These are phyloP conservation scores for Ashinkailepas kermadecensis DNA, from an alignment of 2,888 invertebrate genomes.

Conservation along the genomic window DNA sequence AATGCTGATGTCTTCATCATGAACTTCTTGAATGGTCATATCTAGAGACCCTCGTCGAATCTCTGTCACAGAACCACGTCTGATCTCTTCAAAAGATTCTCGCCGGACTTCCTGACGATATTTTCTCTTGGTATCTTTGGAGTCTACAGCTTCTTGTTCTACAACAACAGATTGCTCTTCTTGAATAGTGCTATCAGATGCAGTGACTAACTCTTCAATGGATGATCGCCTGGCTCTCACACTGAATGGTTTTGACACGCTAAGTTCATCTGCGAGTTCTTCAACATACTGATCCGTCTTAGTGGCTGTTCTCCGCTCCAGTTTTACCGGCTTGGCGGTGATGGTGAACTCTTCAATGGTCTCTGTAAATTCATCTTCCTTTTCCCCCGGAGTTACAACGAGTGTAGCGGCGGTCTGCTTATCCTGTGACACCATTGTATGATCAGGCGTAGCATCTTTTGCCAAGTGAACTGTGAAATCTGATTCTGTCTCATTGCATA, in stretches of 20 bases:
- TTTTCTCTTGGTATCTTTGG: neutral
- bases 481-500: neutral
- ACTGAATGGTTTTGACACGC: neutral
- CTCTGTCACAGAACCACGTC: neutral
- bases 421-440: neutral
- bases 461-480: neutral
- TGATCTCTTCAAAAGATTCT: neutral
- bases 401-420: neutral
- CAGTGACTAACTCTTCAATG: neutral
- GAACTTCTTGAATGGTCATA: slow-evolving; percentile 4
- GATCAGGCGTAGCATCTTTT: neutral
- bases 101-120: neutral
- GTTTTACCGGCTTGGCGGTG: neutral
- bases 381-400: neutral
- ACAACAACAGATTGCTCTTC: neutral
- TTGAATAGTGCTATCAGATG: neutral
- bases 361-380: slow-evolving; percentile 1
- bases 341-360: neutral
- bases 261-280: neutral
- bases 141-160: neutral
- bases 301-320: neutral
- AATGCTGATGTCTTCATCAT: neutral
- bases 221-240: neutral
- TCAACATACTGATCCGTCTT: neutral
- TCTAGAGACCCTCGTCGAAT: slow-evolving; percentile 13